Evolutionary conservation across 2,797 vertebrate genomes (phyloP).

Genomic region (Ciconia nigra): DNA sequence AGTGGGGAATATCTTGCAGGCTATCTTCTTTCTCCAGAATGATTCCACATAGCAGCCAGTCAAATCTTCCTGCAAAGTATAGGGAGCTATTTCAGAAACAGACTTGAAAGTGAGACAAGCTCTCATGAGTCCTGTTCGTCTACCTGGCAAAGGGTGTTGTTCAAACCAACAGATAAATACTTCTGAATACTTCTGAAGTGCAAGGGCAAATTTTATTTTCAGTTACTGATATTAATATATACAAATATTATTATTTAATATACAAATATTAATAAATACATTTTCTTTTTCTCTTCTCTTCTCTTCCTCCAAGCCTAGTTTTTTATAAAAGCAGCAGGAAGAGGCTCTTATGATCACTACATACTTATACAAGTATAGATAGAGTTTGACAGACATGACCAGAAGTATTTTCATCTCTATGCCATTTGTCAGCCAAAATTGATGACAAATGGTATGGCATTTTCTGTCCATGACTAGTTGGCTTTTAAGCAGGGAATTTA

Average conservation of each 20-base stretch:
- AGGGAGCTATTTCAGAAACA: background rate
- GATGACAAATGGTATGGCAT: background rate
- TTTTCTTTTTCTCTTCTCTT: background rate
- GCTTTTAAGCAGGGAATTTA: slow-evolving; percentile 19
- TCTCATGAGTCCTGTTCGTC: background rate
- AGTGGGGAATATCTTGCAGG: background rate
- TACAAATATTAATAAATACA: background rate
- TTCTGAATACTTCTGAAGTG: background rate
- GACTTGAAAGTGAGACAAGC: background rate
- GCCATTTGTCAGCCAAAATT: background rate
- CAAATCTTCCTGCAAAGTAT: background rate
- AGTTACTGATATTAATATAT: background rate
- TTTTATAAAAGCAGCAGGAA: background rate
- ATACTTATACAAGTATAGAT: background rate
- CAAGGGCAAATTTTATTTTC: background rate
- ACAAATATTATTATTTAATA: too few species aligned
- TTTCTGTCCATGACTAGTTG: background rate
- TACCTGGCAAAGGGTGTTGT: background rate
- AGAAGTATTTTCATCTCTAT: background rate
- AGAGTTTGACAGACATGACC: background rate
- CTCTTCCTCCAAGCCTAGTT: background rate
- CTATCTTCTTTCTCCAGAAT: background rate
- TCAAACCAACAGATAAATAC: background rate
- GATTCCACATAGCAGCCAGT: background rate
- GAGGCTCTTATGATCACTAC: background rate